phyloP scores from a whole-genome alignment of 2,113 vertebrate genomes.

The Paratilapia polleni region DNA sequence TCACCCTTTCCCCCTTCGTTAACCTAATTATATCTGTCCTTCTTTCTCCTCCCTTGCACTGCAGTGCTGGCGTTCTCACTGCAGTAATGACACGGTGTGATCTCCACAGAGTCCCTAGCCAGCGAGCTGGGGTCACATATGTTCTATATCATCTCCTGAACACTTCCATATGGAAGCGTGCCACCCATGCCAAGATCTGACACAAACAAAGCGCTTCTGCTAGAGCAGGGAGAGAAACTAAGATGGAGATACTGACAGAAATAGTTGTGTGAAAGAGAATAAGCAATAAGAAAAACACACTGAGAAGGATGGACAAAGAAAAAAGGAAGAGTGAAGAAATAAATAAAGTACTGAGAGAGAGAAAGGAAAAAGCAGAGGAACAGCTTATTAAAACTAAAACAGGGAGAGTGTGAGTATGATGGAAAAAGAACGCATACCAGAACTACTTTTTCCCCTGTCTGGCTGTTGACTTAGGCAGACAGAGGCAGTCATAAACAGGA shows the following conservation, averaged over 20 bases:
- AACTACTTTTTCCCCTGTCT: constrained; percentile 53
- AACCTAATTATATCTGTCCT: constrained; percentile 75
- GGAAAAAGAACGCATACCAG: constrained; percentile 61
- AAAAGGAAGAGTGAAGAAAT: background rate
- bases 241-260: constrained; percentile 23
- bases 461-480: constrained; percentile 61
- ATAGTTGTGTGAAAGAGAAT: constrained; percentile 13
- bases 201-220: constrained; percentile 50
- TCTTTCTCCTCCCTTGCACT: constrained; percentile 60
- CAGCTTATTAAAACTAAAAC: constrained; percentile 67
- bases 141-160: constrained; percentile 79
- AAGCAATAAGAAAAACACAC: constrained; percentile 13
- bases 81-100: constrained; percentile 76
- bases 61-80: constrained; percentile 57
- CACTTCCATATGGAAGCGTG: constrained; percentile 75
- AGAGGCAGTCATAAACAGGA: constrained; percentile 69
- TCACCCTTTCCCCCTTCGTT: constrained; percentile 64
- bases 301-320: background rate
- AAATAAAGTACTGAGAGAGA: constrained; percentile 18
- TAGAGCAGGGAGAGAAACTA: constrained; percentile 13
- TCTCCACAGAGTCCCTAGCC: constrained; percentile 62
- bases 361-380: constrained; percentile 15
- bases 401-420: constrained; percentile 48
- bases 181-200: constrained; percentile 68
- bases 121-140: constrained; percentile 73